Evolutionary conservation across 2,113 vertebrate genomes (phyloP), one percentile per base, ranked within the genome.

Genomic region (Ahaetulla prasina): DNA sequence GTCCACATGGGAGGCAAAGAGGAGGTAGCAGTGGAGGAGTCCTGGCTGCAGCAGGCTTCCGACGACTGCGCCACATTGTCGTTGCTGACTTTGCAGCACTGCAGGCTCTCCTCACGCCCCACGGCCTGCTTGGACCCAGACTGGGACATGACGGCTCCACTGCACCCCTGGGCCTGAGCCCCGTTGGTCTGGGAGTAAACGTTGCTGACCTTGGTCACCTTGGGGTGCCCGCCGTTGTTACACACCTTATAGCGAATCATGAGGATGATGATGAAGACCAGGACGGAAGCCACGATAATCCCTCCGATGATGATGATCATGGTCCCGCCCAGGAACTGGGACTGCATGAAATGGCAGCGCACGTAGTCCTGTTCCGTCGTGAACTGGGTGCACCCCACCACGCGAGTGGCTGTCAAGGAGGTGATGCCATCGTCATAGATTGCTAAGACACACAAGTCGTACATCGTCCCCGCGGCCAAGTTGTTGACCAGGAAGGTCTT

Each of bases 271-370:
- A 99, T 99, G 97, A 99, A 99, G 94, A 99, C 98, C 1, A 99
- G 98, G 95, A 99, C 99, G 0, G 99, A 99, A 1, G 99, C 99
- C 92, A 99, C 99, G 1, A 99, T 99, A 95, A 99, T 99, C 92
- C 99, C 99, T 54, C 99, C 99, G 2, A 99, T 99, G 96, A 99
- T 99, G 96, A 99, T 99, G 95, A 99, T 99, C 99, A 99, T 99
- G 92, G 99, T 99, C 89, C 99, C 99, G 0, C 99, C 99, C 94
- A 99, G 97, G 97, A 99, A 99, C 98, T 99, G 99, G 86, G 99
- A 99, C 97, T 99, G 99, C 99, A 99, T 99, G 95, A 99, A 99
- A 94, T 99, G 99, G 96, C 99, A 99, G 91, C 99, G 98, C 96
- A 99, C 98, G 0, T 99, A 99, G 96, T 99, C 99, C 9, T 99